Conservation (phyloP, 35 echinoderm and acorn worm genomes). For the Heliocidaris erythrogramma region DNA sequence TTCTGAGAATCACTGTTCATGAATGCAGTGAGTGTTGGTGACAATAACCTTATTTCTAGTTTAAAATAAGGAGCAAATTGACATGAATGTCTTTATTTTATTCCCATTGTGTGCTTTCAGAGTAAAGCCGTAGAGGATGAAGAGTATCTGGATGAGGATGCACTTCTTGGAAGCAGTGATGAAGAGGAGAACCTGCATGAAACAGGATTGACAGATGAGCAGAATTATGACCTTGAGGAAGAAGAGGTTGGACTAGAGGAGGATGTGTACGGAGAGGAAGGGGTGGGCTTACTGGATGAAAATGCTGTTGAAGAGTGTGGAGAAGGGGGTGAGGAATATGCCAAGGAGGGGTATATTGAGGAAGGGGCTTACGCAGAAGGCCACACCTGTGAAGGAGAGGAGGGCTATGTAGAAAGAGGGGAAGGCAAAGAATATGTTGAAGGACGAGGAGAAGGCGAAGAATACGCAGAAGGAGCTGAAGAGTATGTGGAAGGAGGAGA, state of each 20-base stretch:
- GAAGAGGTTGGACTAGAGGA: slow-evolving; percentile 15
- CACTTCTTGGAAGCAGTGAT: slow-evolving; percentile 14
- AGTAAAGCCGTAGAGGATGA: slow-evolving; percentile 24
- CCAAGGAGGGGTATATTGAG: background rate
- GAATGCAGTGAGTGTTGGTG: too few species aligned
- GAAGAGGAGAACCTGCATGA: slow-evolving; percentile 36
- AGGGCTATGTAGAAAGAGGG: background rate
- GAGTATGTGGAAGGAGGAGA: background rate
- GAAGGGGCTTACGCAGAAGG: background rate
- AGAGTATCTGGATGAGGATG: slow-evolving; percentile 26
- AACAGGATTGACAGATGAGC: background rate
- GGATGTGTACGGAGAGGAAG: slow-evolving; percentile 14
- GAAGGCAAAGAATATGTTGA: background rate
- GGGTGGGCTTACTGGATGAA: background rate
- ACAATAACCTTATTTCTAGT: too few species aligned
- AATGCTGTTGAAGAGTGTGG: background rate
- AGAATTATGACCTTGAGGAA: slow-evolving; percentile 8
- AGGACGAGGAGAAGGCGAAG: background rate
- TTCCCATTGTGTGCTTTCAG: background rate
- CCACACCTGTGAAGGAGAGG: background rate
- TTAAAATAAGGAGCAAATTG: too few species aligned
- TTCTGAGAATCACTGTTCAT: too few species aligned
- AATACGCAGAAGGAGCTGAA: background rate
- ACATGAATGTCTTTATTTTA: background rate
- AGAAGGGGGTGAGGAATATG: background rate